phyloP scores from a whole-genome alignment of 2,888 invertebrate species.

The Drosophila subquinaria region DNA sequence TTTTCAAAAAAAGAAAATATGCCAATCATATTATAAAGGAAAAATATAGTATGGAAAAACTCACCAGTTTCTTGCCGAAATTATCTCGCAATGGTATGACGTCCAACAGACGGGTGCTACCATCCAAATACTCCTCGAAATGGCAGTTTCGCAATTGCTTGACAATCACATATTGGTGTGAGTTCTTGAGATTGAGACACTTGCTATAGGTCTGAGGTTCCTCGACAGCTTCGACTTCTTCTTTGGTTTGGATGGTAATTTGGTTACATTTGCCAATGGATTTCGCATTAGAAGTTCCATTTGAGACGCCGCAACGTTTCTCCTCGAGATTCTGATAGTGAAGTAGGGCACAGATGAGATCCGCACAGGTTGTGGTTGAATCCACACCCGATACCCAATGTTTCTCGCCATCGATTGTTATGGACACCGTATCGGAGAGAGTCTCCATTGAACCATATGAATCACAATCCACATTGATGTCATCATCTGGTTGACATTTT shows the following conservation, averaged over 20 bases:
- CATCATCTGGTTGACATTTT: constrained; percentile 20
- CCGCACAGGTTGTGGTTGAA: constrained; percentile 91
- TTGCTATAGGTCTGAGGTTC: constrained; percentile 5
- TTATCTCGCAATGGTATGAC: constrained; percentile 68
- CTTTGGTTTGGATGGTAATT: constrained; percentile 58
- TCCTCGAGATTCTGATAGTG: constrained; percentile 85
- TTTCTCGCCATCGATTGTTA: constrained; percentile 91
- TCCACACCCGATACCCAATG: constrained; percentile 93
- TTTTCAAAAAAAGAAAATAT: too few species aligned
- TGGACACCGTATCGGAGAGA: constrained; percentile 88
- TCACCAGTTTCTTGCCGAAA: constrained; percentile 59
- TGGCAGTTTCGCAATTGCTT: constrained; percentile 70
- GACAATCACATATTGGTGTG: constrained; percentile 74
- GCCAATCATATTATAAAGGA: not conserved
- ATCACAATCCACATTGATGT: constrained; percentile 60
- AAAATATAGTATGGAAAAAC: not conserved
- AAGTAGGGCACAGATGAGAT: constrained; percentile 91
- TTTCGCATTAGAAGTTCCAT: constrained; percentile 5
- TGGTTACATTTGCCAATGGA: constrained; percentile 36
- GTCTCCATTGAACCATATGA: constrained; percentile 77
- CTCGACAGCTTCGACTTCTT: constrained; percentile 15
- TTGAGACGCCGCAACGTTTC: not conserved
- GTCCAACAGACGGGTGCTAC: constrained; percentile 77
- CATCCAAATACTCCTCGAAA: constrained; percentile 81
- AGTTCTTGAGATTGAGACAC: constrained; percentile 30